These are phyloP conservation scores for Coregonus ussuriensis DNA, from an alignment of 2,797 vertebrate species.

Conservation along the genomic window DNA sequence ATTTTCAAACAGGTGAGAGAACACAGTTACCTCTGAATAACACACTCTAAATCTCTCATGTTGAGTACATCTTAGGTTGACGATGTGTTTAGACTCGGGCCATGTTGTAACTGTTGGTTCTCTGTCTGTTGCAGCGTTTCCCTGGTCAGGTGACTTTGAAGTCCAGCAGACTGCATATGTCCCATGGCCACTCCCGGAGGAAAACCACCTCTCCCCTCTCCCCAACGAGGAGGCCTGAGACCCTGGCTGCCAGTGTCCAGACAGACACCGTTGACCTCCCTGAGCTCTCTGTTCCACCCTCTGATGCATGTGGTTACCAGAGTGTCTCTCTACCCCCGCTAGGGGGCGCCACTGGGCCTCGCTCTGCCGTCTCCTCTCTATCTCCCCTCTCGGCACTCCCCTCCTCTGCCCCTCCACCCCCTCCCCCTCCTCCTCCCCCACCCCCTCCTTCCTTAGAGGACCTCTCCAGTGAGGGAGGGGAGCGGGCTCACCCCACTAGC, in stretches of 20 bases:
- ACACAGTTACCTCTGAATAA: background rate
- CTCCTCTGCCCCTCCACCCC: constrained; percentile 59
- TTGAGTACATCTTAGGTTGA: background rate
- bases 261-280: constrained; percentile 67
- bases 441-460: constrained; percentile 76
- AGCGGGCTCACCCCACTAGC: constrained; percentile 44
- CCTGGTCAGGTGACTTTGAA: constrained; percentile 94
- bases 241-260: constrained; percentile 76
- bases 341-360: constrained; percentile 39
- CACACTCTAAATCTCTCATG: too few species aligned
- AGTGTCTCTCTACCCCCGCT: constrained; percentile 74
- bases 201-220: constrained; percentile 57
- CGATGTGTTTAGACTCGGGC: background rate
- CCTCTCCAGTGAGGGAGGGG: constrained; percentile 51
- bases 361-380: constrained; percentile 63
- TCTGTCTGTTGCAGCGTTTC: constrained; percentile 77
- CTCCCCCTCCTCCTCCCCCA: constrained; percentile 66
- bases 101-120: constrained; percentile 4
- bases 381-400: constrained; percentile 45
- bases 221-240: constrained; percentile 41
- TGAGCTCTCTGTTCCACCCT: constrained; percentile 54
- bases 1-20: constrained; percentile 89
- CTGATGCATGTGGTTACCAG: constrained; percentile 66
- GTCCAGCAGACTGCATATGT: constrained; percentile 84
- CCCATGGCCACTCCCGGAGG: constrained; percentile 76